A percentile compares a stretch with the other conserved stretches of the same genome.
phyloP scores from a whole-genome alignment of 2,113 vertebrate species.

The Centropristis striata region DNA sequence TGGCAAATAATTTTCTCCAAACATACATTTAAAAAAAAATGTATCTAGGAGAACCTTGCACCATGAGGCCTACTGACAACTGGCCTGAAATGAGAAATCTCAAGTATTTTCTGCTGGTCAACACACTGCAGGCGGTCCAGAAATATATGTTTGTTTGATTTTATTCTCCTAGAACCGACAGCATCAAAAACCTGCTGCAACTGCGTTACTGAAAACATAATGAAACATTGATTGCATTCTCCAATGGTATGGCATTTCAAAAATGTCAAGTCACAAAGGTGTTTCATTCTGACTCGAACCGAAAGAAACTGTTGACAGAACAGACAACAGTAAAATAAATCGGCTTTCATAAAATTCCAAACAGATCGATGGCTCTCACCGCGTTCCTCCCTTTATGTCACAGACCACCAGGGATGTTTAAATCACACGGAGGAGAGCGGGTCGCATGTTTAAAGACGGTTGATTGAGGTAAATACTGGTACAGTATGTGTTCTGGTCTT shows the following conservation, averaged over 20 bases:
- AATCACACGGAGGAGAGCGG: background rate
- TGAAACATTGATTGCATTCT: slow-evolving; percentile 50
- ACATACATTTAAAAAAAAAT: no score
- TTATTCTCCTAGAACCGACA: background rate
- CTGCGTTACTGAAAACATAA: slow-evolving; percentile 39
- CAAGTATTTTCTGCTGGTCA: background rate
- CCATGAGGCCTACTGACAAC: background rate
- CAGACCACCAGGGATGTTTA: slow-evolving; percentile 19
- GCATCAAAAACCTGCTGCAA: background rate
- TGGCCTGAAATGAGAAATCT: slow-evolving; percentile 1
- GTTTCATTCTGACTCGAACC: slow-evolving; percentile 23
- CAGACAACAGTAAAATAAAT: slow-evolving; percentile 24
- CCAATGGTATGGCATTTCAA: slow-evolving; percentile 48
- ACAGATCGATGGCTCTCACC: slow-evolving; percentile 25
- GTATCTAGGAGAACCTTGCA: no score
- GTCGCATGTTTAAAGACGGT: background rate
- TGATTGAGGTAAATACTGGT: background rate
- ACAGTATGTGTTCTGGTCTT: background rate
- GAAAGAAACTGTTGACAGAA: slow-evolving; percentile 21
- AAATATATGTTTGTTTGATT: background rate
- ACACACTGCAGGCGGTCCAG: background rate
- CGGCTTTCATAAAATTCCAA: slow-evolving; percentile 23
- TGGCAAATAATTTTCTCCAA: no score
- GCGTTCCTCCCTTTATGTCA: background rate
- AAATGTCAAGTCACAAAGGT: slow-evolving; percentile 59